Evolutionary conservation across 35 echinoderm and acorn worm species (phyloP).

Genomic region (Anneissia japonica): DNA sequence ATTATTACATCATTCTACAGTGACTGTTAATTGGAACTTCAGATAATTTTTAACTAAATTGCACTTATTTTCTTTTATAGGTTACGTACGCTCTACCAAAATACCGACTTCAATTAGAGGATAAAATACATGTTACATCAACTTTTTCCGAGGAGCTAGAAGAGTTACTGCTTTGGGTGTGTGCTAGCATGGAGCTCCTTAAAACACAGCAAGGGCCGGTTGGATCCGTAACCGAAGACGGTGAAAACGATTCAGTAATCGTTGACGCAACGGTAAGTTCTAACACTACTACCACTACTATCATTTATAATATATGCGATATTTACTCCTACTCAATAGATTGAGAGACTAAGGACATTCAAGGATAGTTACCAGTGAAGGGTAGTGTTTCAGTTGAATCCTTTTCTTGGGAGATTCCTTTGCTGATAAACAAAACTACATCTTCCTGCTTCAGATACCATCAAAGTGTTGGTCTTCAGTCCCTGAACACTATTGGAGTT

Average conservation of each 20-base stretch:
- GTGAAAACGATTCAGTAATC: conserved; percentile 64
- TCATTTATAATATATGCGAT: too few species aligned
- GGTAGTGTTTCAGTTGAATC: too few species aligned
- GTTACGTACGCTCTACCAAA: conserved; percentile 45
- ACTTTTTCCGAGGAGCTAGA: conserved; percentile 58
- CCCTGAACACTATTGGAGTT: too few species aligned
- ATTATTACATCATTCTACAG: too few species aligned
- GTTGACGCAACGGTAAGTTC: conserved; percentile 60
- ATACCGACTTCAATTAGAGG: conserved; percentile 44
- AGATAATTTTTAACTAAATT: too few species aligned
- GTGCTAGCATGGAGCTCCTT: conserved; percentile 66
- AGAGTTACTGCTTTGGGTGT: conserved; percentile 52
- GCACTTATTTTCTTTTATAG: conserved; percentile 16
- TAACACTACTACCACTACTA: too few species aligned
- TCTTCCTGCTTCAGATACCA: background rate
- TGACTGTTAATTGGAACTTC: too few species aligned
- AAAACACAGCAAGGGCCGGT: conserved; percentile 61
- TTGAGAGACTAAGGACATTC: too few species aligned
- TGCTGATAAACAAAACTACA: background rate
- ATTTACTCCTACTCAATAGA: too few species aligned
- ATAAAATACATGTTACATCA: conserved; percentile 46
- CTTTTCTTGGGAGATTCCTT: background rate
- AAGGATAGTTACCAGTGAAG: too few species aligned
- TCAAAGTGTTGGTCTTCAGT: too few species aligned
- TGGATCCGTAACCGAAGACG: conserved; percentile 55